Percentiles rank a stretch among this genome's conserved stretches.
These are phyloP conservation scores for Diabrotica balteata DNA, from an alignment of 2,888 invertebrate species.

Conservation along the genomic window DNA sequence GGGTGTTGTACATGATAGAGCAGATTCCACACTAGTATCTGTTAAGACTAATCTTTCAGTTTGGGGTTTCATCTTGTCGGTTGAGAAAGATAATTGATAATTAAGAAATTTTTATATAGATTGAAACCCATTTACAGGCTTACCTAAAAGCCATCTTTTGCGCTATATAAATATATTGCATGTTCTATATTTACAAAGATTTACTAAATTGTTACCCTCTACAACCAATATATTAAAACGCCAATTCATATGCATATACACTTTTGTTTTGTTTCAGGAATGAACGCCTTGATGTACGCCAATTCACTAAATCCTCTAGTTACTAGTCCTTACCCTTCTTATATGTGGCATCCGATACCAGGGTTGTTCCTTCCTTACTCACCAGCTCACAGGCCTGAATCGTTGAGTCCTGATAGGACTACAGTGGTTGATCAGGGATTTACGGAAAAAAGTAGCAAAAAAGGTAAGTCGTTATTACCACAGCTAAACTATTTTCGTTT, in stretches of 20 bases:
- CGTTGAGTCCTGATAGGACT: constrained; percentile 57
- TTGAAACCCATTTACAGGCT: too few species aligned
- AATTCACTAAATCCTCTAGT: constrained; percentile 67
- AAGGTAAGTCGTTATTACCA: constrained; percentile 54
- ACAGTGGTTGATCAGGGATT: constrained; percentile 59
- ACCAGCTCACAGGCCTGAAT: constrained; percentile 57
- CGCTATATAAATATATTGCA: too few species aligned
- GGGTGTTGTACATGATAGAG: too few species aligned
- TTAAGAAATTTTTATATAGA: too few species aligned
- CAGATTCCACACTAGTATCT: too few species aligned
- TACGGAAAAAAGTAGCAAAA: constrained; percentile 62
- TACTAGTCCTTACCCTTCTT: constrained; percentile 66
- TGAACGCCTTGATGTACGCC: constrained; percentile 70
- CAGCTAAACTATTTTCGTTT: too few species aligned
- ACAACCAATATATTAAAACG: neutral
- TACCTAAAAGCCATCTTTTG: too few species aligned
- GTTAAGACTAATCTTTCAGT: too few species aligned
- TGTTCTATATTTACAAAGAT: too few species aligned
- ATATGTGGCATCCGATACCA: constrained; percentile 63
- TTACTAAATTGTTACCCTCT: too few species aligned
- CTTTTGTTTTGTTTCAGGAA: constrained; percentile 60
- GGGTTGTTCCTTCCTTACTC: constrained; percentile 58
- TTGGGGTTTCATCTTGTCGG: too few species aligned
- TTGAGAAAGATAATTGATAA: too few species aligned
- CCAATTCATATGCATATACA: neutral